Base-by-base conservation (phyloP, 2,113 vertebrate species). In the Istiophorus platypterus region DNA sequence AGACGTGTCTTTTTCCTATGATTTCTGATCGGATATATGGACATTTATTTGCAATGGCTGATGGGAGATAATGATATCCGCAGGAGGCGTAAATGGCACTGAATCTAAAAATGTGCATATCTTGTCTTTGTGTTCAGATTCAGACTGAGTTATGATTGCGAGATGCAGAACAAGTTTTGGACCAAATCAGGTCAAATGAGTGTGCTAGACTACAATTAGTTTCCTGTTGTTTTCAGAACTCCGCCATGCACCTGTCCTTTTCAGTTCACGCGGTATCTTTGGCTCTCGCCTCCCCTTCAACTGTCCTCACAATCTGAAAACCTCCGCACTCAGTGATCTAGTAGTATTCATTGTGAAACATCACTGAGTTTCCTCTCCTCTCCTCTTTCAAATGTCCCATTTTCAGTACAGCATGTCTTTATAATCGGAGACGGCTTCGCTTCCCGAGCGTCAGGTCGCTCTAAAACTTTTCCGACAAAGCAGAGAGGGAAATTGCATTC, bases 381-480 rank as follows among this genome's bases (percentile, higher is more conserved):
- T 80, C 49, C 20, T 63, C 57, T 51, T 13, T 57, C 47, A 66
- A 63, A 72, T 83, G 67, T 89, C 71, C 84, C 84, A 89, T 88
- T 90, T 92, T 84, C 80, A 64, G 49, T 72, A 29, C 66, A 54
- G 62, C 69, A 27, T 1, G 42, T 27, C 73, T 89, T 82, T 77
- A 88, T 91, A 86, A 92, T 92, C 84, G 70, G 67, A 73, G 80
- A 78, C 64, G 81, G 80, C 74, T 72, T 29, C 1, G 31, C 76
- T 91, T 86, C 79, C 82, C 31, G 10, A 74, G 80, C 39, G 69
- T 65, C 64, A 77, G 82, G 85, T 86, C 10, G 68, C 45, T 84
- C 74, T 88, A 87, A 93, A 92, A 92, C 87, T 90, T 92, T 82
- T 77, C 84, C 2, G 80, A 92, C 86, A 90, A 91, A 85, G 86